Evolutionary conservation across 2,113 vertebrate species (phyloP), one percentile per base, ranked within the genome.

Genomic region (Nettapus auritus): DNA sequence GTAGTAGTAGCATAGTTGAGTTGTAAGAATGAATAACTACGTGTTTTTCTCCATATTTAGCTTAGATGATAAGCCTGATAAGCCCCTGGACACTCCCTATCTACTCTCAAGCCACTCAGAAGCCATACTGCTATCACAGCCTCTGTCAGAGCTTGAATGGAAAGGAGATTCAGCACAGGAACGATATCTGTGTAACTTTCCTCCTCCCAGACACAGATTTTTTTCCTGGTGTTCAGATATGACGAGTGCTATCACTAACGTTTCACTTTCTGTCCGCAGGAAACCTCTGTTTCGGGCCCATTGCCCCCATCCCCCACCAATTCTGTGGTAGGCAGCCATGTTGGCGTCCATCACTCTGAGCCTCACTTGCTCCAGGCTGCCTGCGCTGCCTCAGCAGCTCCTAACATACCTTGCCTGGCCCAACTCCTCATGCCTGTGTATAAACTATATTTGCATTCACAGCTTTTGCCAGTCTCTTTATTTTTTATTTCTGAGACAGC

Each of bases 21-120:
- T 16, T 55, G 23, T 44, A 50, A 40, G 40, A 60, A 48, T 62
- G 57, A 79, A 44, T 38, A 75, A 23, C 0, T 0, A 13, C 20
- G 16, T n/a, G 26, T 0, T 40, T 80, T 86, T 55, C 29, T 17
- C 10, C 7, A 0, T 25, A 31, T 85, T 79, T 53, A 28, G 33
- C 52, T 68, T 21, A 59, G 87, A 71, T 21, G 81, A 75, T 33
- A 82, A 84, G 13, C 9, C 18, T 21, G 74, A 75, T 33, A 82
- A 84, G 15, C 11, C 18, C 34, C 29, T 53, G 56, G 31, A 16
- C 0, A 0, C 20, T 2, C 2, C 19, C 34, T 23, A 33, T 64
- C 29, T 36, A 52, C 10, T 63, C 3, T 1, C 1, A 4, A 44
- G 21, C 17, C 31, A 14, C 0, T 0, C 0, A 26, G 11, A 46